phyloP scores from a whole-genome alignment of 2,113 vertebrate genomes.

The Clarias magur region DNA sequence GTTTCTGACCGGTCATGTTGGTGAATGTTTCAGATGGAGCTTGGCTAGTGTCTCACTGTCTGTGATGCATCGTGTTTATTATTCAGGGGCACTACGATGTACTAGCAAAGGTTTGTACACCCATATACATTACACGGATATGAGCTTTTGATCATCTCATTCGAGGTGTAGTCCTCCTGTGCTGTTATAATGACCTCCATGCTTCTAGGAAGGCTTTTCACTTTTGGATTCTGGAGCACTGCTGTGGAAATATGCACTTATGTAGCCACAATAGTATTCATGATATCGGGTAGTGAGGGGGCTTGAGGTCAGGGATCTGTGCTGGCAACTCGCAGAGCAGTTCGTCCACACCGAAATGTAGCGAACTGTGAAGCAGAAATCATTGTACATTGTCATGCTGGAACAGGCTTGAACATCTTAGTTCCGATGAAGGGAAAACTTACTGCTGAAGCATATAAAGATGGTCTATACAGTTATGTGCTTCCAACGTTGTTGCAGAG shows the following conservation, averaged over 20 bases:
- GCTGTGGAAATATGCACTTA: neutral
- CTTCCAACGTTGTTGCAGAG: neutral
- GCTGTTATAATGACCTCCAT: neutral
- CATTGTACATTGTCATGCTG: no score
- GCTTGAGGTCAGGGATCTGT: neutral
- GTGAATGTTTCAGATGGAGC: neutral
- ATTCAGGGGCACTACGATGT: neutral
- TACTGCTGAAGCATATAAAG: neutral
- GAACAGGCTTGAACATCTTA: no score
- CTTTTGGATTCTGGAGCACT: neutral
- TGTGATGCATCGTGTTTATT: neutral
- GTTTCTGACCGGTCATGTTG: neutral
- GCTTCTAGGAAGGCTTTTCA: neutral
- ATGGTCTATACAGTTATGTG: neutral
- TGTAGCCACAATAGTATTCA: neutral
- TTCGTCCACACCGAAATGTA: neutral
- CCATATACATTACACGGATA: neutral
- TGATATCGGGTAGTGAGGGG: neutral
- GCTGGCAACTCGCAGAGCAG: neutral
- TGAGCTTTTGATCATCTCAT: neutral
- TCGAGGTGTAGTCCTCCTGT: neutral
- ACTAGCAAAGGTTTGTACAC: neutral
- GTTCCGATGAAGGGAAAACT: neutral
- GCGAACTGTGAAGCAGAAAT: no score
- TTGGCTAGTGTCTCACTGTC: neutral